Percentiles rank a stretch among this genome's conserved stretches.
These are phyloP conservation scores for Bombus terrestris DNA, from an alignment of 1,140 invertebrate species.

Conservation along the genomic window DNA sequence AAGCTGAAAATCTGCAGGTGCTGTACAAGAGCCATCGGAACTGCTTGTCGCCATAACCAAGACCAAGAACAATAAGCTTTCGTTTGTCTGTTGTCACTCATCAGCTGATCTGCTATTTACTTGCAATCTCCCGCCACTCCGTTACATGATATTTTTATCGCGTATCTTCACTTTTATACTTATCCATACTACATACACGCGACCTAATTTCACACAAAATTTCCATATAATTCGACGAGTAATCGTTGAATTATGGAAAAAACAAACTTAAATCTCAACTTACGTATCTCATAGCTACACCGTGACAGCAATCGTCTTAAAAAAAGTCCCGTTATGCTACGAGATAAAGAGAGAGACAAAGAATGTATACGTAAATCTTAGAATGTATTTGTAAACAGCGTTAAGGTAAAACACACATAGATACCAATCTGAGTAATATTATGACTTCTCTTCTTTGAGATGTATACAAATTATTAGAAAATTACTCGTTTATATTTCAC, in stretches of 20 bases:
- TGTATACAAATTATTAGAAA: neutral
- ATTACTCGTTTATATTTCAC: neutral
- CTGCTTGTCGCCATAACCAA: slow-evolving; percentile 82
- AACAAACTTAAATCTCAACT: slow-evolving; percentile 62
- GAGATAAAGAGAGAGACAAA: neutral
- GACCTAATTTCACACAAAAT: slow-evolving; percentile 2
- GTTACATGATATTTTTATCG: slow-evolving; percentile 19
- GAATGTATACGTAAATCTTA: neutral
- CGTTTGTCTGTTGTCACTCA: slow-evolving; percentile 75
- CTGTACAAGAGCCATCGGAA: slow-evolving; percentile 80
- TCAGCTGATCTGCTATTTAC: slow-evolving; percentile 77
- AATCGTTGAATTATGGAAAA: slow-evolving; percentile 49
- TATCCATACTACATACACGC: neutral
- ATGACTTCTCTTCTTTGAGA: neutral
- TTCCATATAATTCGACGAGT: slow-evolving; percentile 37
- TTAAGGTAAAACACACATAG: neutral
- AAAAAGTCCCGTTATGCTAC: slow-evolving; percentile 18
- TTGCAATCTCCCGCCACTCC: slow-evolving; percentile 45
- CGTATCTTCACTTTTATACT: slow-evolving; percentile 30
- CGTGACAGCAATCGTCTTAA: slow-evolving; percentile 45
- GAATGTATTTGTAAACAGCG: neutral
- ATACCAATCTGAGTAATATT: neutral
- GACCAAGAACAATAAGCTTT: slow-evolving; percentile 54
- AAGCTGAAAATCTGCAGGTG: slow-evolving; percentile 85
- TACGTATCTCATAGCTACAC: slow-evolving; percentile 47